Conservation (phyloP, 2,797 vertebrate species). For the Adelosebastes latens region DNA sequence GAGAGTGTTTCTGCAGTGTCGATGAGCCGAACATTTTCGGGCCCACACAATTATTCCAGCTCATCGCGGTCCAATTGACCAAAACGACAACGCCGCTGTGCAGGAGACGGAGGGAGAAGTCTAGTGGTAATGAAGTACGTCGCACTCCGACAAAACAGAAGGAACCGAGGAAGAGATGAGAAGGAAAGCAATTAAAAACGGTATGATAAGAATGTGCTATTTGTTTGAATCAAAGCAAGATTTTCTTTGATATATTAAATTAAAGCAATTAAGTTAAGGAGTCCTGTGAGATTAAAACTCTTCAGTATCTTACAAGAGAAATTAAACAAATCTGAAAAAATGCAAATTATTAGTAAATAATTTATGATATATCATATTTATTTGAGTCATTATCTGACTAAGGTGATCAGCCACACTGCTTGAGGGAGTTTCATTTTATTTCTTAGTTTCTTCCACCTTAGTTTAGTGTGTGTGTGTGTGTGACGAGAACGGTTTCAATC, state of each 20-base stretch:
- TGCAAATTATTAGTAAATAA: neutral
- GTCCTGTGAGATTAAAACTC: neutral
- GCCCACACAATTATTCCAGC: conserved; percentile 40
- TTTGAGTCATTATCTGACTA: no score
- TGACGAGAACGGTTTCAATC: no score
- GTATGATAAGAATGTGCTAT: neutral
- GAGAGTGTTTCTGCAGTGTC: conserved; percentile 14
- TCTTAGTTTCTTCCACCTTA: no score
- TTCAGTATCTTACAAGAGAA: neutral
- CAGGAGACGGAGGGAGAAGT: conserved; percentile 2
- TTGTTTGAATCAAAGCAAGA: neutral
- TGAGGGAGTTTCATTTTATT: no score
- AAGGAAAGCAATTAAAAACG: neutral
- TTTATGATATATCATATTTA: neutral
- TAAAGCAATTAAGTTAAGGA: neutral
- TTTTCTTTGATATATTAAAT: neutral
- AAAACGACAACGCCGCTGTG: conserved; percentile 2
- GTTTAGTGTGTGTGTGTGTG: no score
- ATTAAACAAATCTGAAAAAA: neutral
- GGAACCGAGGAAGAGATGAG: neutral
- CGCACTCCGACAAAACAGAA: neutral
- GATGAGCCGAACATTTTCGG: conserved; percentile 38
- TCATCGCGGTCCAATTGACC: conserved; percentile 45
- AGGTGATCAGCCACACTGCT: no score
- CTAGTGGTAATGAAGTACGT: conserved; percentile 24